Conservation (phyloP, 1,140 invertebrate genomes). For the Zaprionus nigranus region DNA sequence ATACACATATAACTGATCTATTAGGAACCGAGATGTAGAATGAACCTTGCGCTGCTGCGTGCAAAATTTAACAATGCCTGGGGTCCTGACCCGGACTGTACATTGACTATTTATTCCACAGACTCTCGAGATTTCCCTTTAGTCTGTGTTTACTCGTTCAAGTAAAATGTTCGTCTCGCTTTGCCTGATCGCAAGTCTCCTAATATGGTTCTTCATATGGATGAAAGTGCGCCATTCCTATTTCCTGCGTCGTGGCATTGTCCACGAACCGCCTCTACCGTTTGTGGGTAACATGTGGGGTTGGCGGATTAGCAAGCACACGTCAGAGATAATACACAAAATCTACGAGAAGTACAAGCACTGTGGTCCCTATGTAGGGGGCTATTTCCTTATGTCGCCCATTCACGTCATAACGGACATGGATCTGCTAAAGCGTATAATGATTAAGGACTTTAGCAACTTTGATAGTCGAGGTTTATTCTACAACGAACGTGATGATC, state of each 20-base stretch:
- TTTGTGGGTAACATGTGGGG: slow-evolving; percentile 51
- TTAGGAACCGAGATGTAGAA: background rate
- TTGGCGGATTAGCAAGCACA: slow-evolving; percentile 31
- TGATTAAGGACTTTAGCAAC: slow-evolving; percentile 86
- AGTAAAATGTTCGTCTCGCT: slow-evolving; percentile 26
- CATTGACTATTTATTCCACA: slow-evolving; percentile 25
- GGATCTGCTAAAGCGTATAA: slow-evolving; percentile 86
- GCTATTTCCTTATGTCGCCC: slow-evolving; percentile 39
- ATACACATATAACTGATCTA: background rate
- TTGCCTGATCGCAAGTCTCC: slow-evolving; percentile 7
- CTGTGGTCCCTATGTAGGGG: slow-evolving; percentile 45
- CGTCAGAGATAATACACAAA: slow-evolving; percentile 30
- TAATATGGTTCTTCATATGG: slow-evolving; percentile 31
- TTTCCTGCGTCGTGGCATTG: slow-evolving; percentile 44
- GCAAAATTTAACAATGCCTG: background rate
- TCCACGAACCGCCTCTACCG: slow-evolving; percentile 27
- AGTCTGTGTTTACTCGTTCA: slow-evolving; percentile 1
- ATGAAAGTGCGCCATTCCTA: slow-evolving; percentile 39
- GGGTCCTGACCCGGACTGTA: slow-evolving; percentile 15
- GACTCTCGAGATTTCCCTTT: background rate
- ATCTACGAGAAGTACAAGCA: slow-evolving; percentile 40
- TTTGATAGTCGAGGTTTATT: slow-evolving; percentile 85
- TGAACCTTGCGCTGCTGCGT: background rate
- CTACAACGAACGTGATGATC: slow-evolving; percentile 84
- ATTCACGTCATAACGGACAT: slow-evolving; percentile 82